Conservation (phyloP, 2,113 vertebrate genomes). For the Platichthys flesus region DNA sequence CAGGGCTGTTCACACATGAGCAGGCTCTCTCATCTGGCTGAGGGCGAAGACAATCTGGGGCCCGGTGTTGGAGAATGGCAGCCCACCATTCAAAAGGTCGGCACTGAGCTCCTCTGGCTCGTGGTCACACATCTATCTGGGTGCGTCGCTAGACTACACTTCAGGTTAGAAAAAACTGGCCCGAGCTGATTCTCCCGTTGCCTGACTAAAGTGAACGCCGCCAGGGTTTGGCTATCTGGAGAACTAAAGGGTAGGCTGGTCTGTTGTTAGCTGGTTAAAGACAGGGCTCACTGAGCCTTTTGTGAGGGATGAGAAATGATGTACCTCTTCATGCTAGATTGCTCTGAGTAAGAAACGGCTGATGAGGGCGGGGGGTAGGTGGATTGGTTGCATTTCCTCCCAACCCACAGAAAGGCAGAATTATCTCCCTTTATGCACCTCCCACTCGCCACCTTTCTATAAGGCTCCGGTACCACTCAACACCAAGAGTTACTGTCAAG, state of each 20-base stretch:
- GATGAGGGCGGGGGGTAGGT: conserved; percentile 18
- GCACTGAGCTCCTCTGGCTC: conserved; percentile 41
- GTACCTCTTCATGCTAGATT: conserved; percentile 58
- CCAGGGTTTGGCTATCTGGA: conserved; percentile 43
- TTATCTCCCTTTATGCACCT: conserved; percentile 50
- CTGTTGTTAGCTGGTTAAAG: conserved; percentile 62
- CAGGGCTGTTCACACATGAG: conserved; percentile 75
- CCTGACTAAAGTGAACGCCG: conserved; percentile 17
- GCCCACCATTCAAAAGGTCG: conserved; percentile 68
- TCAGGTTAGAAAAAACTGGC: conserved; percentile 48
- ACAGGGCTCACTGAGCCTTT: conserved; percentile 66
- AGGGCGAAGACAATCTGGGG: conserved; percentile 66
- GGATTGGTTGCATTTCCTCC: conserved; percentile 6
- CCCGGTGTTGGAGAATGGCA: conserved; percentile 48
- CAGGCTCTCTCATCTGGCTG: conserved; percentile 70
- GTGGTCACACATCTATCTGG: conserved; percentile 48
- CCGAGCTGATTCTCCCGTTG: conserved; percentile 9
- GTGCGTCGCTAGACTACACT: conserved; percentile 27
- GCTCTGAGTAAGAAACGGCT: conserved; percentile 53
- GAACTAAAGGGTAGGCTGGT: conserved; percentile 55
- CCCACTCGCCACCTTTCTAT: conserved; percentile 49
- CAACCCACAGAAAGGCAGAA: conserved; percentile 45
- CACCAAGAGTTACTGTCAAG: conserved; percentile 48
- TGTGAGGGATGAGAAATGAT: conserved; percentile 62
- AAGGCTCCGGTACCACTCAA: conserved; percentile 47